Conservation (phyloP, 2,888 invertebrate species). For the Chymomyza procnemis region DNA sequence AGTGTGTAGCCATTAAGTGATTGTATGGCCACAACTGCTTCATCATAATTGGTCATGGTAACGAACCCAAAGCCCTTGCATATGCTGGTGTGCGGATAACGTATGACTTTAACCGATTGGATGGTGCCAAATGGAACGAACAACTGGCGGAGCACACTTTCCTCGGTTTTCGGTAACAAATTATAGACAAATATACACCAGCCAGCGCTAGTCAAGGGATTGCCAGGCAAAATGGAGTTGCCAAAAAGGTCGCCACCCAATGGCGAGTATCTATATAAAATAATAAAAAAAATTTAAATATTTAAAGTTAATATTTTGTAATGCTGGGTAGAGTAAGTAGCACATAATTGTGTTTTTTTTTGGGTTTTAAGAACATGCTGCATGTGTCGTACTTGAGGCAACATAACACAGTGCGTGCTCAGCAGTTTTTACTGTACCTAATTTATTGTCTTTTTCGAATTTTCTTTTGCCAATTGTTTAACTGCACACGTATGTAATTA, state of each 20-base stretch:
- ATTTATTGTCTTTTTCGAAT: slow-evolving; percentile 8
- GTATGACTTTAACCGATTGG: slow-evolving; percentile 97
- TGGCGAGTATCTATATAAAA: slow-evolving; percentile 82
- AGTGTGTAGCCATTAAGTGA: slow-evolving; percentile 97
- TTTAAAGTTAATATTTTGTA: neutral
- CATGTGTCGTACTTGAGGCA: slow-evolving; percentile 27
- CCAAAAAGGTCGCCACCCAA: slow-evolving; percentile 89
- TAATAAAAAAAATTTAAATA: neutral
- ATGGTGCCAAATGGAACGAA: slow-evolving; percentile 98
- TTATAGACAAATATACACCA: slow-evolving; percentile 94
- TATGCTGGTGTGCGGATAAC: slow-evolving; percentile 96
- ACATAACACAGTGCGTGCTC: slow-evolving; percentile 45
- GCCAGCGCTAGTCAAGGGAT: slow-evolving; percentile 91
- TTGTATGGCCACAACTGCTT: slow-evolving; percentile 96
- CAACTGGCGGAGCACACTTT: slow-evolving; percentile 96
- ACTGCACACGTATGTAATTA: slow-evolving; percentile 53
- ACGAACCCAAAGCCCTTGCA: slow-evolving; percentile 99
- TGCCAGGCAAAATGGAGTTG: slow-evolving; percentile 88
- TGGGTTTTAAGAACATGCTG: slow-evolving; percentile 30
- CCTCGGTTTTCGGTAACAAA: slow-evolving; percentile 96
- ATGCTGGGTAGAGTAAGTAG: slow-evolving; percentile 13
- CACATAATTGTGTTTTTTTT: neutral
- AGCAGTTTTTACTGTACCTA: neutral
- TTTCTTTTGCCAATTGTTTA: slow-evolving; percentile 32
- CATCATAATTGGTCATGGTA: slow-evolving; percentile 98